Evolutionary conservation across 2,113 vertebrate genomes (phyloP), one percentile per base, ranked within the genome.

Genomic region (Perca flavescens): DNA sequence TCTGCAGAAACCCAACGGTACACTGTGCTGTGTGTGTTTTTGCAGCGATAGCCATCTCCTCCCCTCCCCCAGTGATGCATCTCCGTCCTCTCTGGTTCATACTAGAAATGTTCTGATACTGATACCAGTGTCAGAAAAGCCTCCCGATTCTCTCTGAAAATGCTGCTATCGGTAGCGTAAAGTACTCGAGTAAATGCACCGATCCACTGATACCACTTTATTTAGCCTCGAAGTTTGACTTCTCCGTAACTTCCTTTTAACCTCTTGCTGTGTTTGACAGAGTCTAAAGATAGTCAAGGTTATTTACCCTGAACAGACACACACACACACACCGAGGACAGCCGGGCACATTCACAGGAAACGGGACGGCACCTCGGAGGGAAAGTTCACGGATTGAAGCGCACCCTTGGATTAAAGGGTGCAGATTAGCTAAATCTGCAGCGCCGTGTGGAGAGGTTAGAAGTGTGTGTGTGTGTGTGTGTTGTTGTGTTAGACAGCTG

Each of bases 351-450:
- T 21, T 10, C 4, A 4, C 16, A n/a, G 57, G 77, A 69, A 77
- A 53, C 43, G 40, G 52, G 76, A 58, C 21, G 73, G 43, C 76
- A 83, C 85, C 88, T 72, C 63, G 57, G 83, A 77, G 78, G 74
- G 57, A 71, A 82, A 72, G 85, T 69, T 74, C 69, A 86, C 0
- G 49, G 76, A 80, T 21, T 67, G 67, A 65, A 86, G 83, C 69
- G 28, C 36, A 31, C 28, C 72, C 54, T 62, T 15, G 69, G 88
- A 88, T 88, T 90, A 80, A 78, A 88, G 86, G 70, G 64, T 69
- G 43, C 56, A 75, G 79, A 87, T 88, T 68, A 82, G 58, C 66
- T 25, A 62, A 70, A 53, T 10, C 31, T 31, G 31, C 3, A 11
- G 3, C 43, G 31, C 61, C 22, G 54, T 47, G 62, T 71, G 57